Evolutionary conservation across 2,797 vertebrate genomes (phyloP), one percentile per base, ranked within the genome.

Genomic region (Trachurus trachurus): DNA sequence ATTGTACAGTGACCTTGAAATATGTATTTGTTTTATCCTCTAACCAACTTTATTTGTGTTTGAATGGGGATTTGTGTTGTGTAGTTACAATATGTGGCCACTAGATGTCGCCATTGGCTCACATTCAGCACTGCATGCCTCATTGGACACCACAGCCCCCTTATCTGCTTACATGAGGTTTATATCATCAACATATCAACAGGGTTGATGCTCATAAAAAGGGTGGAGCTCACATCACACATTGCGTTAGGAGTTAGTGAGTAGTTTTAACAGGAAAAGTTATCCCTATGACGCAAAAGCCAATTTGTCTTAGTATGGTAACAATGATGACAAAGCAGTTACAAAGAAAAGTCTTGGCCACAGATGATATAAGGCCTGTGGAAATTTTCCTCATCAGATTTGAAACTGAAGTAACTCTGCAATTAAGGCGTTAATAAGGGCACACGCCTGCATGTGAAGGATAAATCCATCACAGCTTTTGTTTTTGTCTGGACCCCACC

Each of bases 61-160:
- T 22, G 39, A 2, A 7, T 1, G 2, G 0, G 37, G 3, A 6
- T 31, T 44, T n/a, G 9, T 11, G 13, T 22, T 26, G 19, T 85
- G 87, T 75, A 84, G 81, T 83, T 87, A 4, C 73, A 21, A 9
- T 10, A 1, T 70, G 0, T 74, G 58, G 31, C 92, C 95, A 91
- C 88, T 89, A 94, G 94, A 90, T 93, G 90, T 6, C 31, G 66
- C 80, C 73, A 87, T 44, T 73, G 71, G 40, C 29, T 73, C 76
- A 90, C 29, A 26, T 45, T 66, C 58, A 50, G 53, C 47, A 37
- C 31, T 1, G 9, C 3, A 4, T 15, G 13, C 19, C n/a, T 37
- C 16, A 1, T n/a, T 26, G n/a, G 49, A 49, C 22, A 9, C 44
- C 2, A 9, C 34, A n/a, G 42, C 29, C 40, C 6, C 31, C 17